Evolutionary conservation across 2,113 vertebrate species (phyloP).

Genomic region (Pollimyrus isidori): DNA sequence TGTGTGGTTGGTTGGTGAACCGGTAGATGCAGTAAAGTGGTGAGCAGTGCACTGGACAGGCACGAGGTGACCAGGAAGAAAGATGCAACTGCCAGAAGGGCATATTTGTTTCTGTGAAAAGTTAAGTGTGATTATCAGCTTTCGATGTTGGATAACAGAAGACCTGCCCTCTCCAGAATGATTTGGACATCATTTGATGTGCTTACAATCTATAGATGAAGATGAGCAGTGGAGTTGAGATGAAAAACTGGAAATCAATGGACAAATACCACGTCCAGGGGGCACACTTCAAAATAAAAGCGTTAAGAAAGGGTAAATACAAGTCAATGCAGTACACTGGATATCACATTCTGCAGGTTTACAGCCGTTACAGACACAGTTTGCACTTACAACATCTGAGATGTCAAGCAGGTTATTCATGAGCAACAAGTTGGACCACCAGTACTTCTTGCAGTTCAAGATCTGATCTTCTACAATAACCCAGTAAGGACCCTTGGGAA

Average conservation of each 20-base stretch:
- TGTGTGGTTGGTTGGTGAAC: constrained; percentile 57
- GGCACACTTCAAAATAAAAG: constrained; percentile 58
- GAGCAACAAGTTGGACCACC: constrained; percentile 75
- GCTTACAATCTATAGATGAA: constrained; percentile 60
- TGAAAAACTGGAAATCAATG: constrained; percentile 75
- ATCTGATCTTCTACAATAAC: constrained; percentile 59
- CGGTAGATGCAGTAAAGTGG: constrained; percentile 53
- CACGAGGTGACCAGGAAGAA: constrained; percentile 55
- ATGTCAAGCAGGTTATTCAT: constrained; percentile 68
- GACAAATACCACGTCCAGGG: constrained; percentile 82
- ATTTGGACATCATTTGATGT: not conserved
- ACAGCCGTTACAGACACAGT: not conserved
- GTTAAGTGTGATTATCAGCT: not conserved
- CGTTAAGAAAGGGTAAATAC: not conserved
- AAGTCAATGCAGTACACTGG: not conserved
- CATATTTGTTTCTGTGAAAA: constrained; percentile 50
- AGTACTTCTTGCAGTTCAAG: constrained; percentile 62
- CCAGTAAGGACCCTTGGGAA: constrained; percentile 61
- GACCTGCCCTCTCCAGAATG: not conserved
- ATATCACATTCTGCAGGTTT: not conserved
- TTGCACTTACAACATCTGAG: constrained; percentile 55
- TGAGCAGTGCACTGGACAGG: constrained; percentile 52
- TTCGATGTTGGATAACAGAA: not conserved
- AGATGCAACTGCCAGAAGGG: constrained; percentile 47
- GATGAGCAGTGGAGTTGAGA: constrained; percentile 61